Evolutionary conservation across 2,797 vertebrate species (phyloP), one percentile per base, ranked within the genome.

Genomic region (Muraenolepis orangiensis): DNA sequence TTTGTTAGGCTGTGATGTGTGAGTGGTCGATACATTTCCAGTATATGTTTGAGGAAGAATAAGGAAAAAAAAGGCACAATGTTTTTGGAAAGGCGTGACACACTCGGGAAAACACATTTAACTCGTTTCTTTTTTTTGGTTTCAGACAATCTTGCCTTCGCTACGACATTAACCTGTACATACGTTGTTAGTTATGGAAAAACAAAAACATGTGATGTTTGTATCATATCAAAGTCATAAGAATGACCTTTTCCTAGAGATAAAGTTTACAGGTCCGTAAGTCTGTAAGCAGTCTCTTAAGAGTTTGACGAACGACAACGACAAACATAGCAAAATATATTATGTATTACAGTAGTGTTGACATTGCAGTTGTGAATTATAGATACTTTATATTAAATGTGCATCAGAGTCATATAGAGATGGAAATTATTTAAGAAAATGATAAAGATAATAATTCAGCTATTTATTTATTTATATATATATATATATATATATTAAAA

Each of bases 371-470:
- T 90, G 92, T 94, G 92, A 94, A 90, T 87, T 91, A 87, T 85
- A 94, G 92, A 94, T 92, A 90, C 90, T 94, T 94, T 95, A 93
- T 95, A 94, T 92, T 92, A 89, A 93, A 92, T 93, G 94, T 93
- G 93, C 92, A 93, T 92, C 91, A 93, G 91, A 95, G 91, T 93
- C 89, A 87, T 93, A 93, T 94, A 94, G 87, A 95, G 91, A 94
- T 91, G 91, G 92, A 94, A 87, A 93, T 91, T 93, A 94, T 94
- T 93, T 94, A 94, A 93, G 91, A 91, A 94, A 88, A 94, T 85
- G 90, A 91, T 92, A 90, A 91, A 94, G 86, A 91, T 88, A 90
- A 92, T 91, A 85, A 88, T 89, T 92, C 87, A 93, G 86, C 88
- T 95, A 95, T 95, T 94, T 95, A 95, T 95, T 94, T 95, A 90